A percentile compares a stretch with the other conserved stretches of the same genome.
phyloP scores from a whole-genome alignment of 2,113 vertebrate genomes.

The Scomber colias region DNA sequence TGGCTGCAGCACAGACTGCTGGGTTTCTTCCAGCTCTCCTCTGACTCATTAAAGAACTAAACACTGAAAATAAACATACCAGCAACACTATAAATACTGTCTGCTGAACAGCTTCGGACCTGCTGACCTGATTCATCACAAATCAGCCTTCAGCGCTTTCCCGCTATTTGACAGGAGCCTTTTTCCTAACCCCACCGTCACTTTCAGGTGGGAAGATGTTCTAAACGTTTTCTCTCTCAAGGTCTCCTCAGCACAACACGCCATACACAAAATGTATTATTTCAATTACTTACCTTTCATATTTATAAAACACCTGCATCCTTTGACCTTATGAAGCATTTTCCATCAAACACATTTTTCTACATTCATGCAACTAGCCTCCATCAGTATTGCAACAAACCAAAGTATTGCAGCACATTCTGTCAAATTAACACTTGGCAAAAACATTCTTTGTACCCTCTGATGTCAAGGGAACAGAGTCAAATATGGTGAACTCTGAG shows the following conservation, averaged over 20 bases:
- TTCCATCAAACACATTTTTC: not conserved
- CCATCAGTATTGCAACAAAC: not conserved
- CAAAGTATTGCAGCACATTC: not conserved
- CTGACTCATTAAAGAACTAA: constrained; percentile 53
- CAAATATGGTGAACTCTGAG: not conserved
- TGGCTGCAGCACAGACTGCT: constrained; percentile 4
- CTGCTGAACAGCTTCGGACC: constrained; percentile 33
- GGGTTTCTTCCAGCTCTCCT: constrained; percentile 32
- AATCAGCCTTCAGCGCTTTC: constrained; percentile 28
- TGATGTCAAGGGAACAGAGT: not conserved
- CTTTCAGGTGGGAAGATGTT: constrained; percentile 31
- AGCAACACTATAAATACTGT: constrained; percentile 30
- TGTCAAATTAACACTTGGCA: too few species aligned
- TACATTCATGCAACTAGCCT: not conserved
- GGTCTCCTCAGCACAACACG: not conserved
- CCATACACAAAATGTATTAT: not conserved
- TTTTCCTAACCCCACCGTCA: constrained; percentile 9
- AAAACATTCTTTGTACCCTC: too few species aligned
- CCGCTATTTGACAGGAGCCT: constrained; percentile 20
- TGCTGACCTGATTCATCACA: constrained; percentile 36
- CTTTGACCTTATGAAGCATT: not conserved
- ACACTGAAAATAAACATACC: constrained; percentile 41
- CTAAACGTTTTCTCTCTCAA: constrained; percentile 23
- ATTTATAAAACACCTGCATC: constrained; percentile 20
- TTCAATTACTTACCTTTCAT: not conserved